Conservation (phyloP, 2,888 invertebrate species). For the Agrypnus murinus region DNA sequence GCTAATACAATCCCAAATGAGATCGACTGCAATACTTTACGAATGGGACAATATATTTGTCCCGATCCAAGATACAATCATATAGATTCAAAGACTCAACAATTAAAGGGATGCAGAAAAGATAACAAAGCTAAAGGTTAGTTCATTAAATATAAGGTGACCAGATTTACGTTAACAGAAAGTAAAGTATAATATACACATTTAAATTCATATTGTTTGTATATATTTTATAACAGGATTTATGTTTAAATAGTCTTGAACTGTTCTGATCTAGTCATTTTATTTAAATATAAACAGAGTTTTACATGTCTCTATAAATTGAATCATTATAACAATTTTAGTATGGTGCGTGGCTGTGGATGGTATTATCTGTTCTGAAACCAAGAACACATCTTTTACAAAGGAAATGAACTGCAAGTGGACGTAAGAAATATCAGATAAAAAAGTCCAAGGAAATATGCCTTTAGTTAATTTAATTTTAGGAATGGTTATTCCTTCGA, state of each 20-base stretch:
- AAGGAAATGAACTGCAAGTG: constrained; percentile 92
- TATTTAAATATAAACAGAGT: too few species aligned
- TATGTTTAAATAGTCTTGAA: neutral
- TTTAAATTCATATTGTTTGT: neutral
- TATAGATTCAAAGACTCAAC: constrained; percentile 93
- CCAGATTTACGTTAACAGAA: too few species aligned
- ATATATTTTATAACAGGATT: too few species aligned
- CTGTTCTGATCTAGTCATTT: too few species aligned
- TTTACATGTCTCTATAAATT: too few species aligned
- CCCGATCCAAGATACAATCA: constrained; percentile 84
- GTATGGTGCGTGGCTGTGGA: constrained; percentile 89
- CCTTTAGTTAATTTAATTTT: too few species aligned
- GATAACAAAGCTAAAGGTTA: constrained; percentile 88
- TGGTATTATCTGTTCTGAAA: constrained; percentile 86
- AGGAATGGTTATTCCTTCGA: constrained; percentile 97
- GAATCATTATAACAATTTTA: constrained; percentile 70
- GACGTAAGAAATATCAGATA: constrained; percentile 82
- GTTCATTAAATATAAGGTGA: constrained; percentile 7
- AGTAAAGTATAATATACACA: too few species aligned
- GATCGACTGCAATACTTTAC: constrained; percentile 82
- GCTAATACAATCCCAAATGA: constrained; percentile 45
- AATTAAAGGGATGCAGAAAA: constrained; percentile 85
- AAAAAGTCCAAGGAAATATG: too few species aligned
- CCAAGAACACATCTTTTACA: constrained; percentile 86
- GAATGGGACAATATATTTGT: constrained; percentile 88